Base-by-base conservation (phyloP, 2,113 vertebrate genomes). In the Plectropomus leopardus region DNA sequence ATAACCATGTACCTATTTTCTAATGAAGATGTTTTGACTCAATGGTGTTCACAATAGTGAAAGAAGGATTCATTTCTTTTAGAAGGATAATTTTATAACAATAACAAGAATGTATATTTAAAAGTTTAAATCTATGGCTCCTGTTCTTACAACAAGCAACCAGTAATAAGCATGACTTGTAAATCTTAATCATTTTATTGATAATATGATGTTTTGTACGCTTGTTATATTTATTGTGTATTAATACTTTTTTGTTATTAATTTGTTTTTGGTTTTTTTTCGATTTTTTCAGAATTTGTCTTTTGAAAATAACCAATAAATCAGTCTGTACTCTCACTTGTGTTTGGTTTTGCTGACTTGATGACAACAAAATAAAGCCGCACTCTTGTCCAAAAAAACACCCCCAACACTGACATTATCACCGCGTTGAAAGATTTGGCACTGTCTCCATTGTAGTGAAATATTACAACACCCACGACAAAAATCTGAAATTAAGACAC, bases 401-500 rank as follows among this genome's bases (percentile, higher is more conserved):
- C n/a, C n/a, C n/a, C n/a, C 76, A 68, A 74, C 1, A 10, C 45
- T 16, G 24, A 4, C n/a, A 45, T 60, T 17, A n/a, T 26, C 2
- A 10, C 26, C 5, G 34, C 30, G 61, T 17, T 74, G 57, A 82
- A 88, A 73, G 59, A 59, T 60, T 78, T 85, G 77, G 42, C 76
- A 61, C 28, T 1, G 32, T 72, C 76, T 72, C 58, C 63, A 23
- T 21, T 54, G 32, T 14, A 34, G 79, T 90, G 80, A 93, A 90
- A 88, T 88, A 93, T 86, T 85, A 80, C 86, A 82, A 80, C 64
- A 66, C 74, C 3, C 57, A 30, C 42, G 9, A 1, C 42, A 80
- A 81, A 85, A 87, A 80, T 72, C 32, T 80, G 14, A 86, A 83
- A 84, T 89, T 82, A 74, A 89, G 82, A 87, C 86, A 92, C 83